phyloP scores from a whole-genome alignment of 2,797 vertebrate genomes.

The Cebuella pygmaea region DNA sequence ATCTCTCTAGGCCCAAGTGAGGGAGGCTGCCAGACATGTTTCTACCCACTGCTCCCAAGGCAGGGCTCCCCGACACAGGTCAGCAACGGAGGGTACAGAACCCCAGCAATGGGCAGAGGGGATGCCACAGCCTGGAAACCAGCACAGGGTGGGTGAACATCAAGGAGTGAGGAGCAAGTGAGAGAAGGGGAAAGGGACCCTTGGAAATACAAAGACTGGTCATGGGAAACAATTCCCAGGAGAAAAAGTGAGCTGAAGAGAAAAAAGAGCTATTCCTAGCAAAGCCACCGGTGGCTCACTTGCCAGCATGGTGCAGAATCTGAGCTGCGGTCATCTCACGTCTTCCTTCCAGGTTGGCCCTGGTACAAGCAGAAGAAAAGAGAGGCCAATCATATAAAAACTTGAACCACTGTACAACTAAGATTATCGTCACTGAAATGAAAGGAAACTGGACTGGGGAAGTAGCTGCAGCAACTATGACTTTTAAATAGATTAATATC shows the following conservation, averaged over 20 bases:
- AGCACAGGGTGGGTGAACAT: not conserved
- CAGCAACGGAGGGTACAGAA: not conserved
- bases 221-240: not conserved
- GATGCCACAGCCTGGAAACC: not conserved
- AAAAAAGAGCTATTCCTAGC: not conserved
- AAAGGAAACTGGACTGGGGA: not conserved
- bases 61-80: not conserved
- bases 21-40: not conserved
- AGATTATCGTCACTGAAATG: not conserved
- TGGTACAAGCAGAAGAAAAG: not conserved
- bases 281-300: rapidly evolving
- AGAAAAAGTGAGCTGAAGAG: not conserved
- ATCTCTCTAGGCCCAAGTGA: not conserved
- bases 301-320: not conserved
- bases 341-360: not conserved
- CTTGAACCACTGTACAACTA: not conserved
- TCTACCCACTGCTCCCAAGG: not conserved
- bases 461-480: not conserved
- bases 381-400: not conserved
- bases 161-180: not conserved
- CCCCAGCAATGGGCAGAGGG: not conserved
- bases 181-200: not conserved
- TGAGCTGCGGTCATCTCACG: not conserved
- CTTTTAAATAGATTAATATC: slow-evolving; percentile 9
- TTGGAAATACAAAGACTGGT: not conserved